A percentile compares a stretch with the other conserved stretches of the same genome.
Conservation (phyloP, 1,140 invertebrate species). For the Lepidotrigona ventralis region DNA sequence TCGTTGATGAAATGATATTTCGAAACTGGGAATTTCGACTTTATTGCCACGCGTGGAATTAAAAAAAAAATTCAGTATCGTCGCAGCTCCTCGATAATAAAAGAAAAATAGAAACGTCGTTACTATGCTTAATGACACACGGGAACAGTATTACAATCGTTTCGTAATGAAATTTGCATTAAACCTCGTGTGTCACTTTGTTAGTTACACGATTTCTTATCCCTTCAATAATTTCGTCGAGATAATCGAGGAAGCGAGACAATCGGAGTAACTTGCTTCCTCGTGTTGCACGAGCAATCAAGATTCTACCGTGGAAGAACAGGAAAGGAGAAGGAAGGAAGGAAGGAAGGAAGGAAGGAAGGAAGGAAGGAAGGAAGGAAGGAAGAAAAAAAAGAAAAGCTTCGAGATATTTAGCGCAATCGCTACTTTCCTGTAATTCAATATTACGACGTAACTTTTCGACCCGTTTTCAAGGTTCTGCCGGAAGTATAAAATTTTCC, state of each 20-base stretch:
- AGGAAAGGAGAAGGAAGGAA: not conserved
- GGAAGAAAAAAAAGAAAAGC: not conserved
- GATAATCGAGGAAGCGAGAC: too few relatives aligned
- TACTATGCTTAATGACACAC: too few relatives aligned
- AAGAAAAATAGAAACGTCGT: too few relatives aligned
- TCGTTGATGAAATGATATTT: too few relatives aligned
- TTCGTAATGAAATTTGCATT: too few relatives aligned
- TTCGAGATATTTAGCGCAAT: not conserved
- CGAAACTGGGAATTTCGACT: too few relatives aligned
- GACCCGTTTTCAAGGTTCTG: not conserved
- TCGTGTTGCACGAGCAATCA: not conserved
- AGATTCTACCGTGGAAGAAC: not conserved
- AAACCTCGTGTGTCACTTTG: too few relatives aligned
- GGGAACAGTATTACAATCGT: too few relatives aligned
- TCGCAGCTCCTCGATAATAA: too few relatives aligned
- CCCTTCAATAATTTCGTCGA: not conserved
- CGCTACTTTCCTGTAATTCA: not conserved
- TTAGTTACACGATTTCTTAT: not conserved
- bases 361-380: not conserved
- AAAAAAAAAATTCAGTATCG: too few relatives aligned
- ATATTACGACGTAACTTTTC: not conserved
- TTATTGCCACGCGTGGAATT: too few relatives aligned
- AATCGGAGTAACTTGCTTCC: not conserved
- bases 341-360: too few relatives aligned
- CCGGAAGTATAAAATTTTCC: slow-evolving; percentile 7